Evolutionary conservation across 1,140 invertebrate genomes (phyloP).

Genomic region (Hycleus phaleratus): DNA sequence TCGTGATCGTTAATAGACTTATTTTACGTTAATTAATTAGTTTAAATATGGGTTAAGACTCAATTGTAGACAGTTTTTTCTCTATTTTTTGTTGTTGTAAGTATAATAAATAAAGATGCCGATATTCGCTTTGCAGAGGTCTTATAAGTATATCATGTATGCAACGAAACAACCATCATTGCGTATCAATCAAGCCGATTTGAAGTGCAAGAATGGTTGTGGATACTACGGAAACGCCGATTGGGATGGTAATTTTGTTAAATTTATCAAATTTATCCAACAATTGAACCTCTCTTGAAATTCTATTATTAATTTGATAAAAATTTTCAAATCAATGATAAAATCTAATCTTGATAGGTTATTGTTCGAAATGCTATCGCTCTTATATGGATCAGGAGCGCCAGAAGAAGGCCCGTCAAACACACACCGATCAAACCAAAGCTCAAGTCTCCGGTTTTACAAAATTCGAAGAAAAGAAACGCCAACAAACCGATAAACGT

Average conservation of each 20-base stretch:
- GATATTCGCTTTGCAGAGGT: conserved; percentile 35
- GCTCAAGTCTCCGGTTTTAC: conserved; percentile 49
- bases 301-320: no score
- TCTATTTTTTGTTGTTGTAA: no score
- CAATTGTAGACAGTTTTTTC: no score
- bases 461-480: conserved; percentile 82
- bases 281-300: no score
- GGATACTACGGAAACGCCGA: conserved; percentile 95
- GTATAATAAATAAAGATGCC: conserved; percentile 20
- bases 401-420: conserved; percentile 38
- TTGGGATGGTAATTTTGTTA: conserved; percentile 60
- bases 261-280: no score
- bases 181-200: conserved; percentile 73
- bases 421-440: conserved; percentile 19
- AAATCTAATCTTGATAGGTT: conserved; percentile 47
- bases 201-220: conserved; percentile 93
- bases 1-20: not conserved
- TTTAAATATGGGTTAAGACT: not conserved
- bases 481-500: conserved; percentile 74
- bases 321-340: no score
- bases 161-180: conserved; percentile 63
- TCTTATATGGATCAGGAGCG: conserved; percentile 60
- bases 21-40: no score
- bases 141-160: conserved; percentile 51
- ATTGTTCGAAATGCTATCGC: conserved; percentile 88